A percentile compares a stretch with the other conserved stretches of the same genome.
Conservation (phyloP, 2,888 invertebrate genomes). For the Amiota mariae region DNA sequence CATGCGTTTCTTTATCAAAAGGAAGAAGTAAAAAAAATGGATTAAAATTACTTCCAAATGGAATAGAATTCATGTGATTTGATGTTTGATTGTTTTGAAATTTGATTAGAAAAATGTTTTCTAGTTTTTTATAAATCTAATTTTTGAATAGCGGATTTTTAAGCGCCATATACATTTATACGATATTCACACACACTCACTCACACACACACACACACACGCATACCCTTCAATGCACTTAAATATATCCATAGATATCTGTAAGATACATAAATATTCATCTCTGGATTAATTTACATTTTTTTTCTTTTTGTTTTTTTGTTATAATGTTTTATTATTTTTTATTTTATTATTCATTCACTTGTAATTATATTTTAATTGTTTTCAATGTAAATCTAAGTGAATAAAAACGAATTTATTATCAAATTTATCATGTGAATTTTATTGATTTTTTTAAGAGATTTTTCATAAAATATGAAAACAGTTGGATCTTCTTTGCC, state of each 20-base stretch:
- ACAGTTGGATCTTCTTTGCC: too few species aligned
- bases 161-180: conserved; percentile 15
- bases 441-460: too few species aligned
- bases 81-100: conserved; percentile 4
- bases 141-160: neutral
- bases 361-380: conserved; percentile 29
- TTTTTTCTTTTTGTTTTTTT: too few species aligned
- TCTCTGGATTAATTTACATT: conserved; percentile 36
- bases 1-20: conserved; percentile 75
- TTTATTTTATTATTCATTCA: neutral
- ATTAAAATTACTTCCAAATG: conserved; percentile 27
- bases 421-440: too few species aligned
- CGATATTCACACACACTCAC: conserved; percentile 39
- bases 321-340: too few species aligned
- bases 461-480: too few species aligned
- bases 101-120: conserved; percentile 40
- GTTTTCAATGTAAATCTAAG: conserved; percentile 35
- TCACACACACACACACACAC: conserved; percentile 37
- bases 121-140: conserved; percentile 41
- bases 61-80: neutral
- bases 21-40: conserved; percentile 42
- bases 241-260: neutral
- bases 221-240: conserved; percentile 16
- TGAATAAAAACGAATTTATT: conserved; percentile 4
- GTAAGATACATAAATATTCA: conserved; percentile 37